phyloP scores from a whole-genome alignment of 2,113 vertebrate genomes.

The Raja brachyura region DNA sequence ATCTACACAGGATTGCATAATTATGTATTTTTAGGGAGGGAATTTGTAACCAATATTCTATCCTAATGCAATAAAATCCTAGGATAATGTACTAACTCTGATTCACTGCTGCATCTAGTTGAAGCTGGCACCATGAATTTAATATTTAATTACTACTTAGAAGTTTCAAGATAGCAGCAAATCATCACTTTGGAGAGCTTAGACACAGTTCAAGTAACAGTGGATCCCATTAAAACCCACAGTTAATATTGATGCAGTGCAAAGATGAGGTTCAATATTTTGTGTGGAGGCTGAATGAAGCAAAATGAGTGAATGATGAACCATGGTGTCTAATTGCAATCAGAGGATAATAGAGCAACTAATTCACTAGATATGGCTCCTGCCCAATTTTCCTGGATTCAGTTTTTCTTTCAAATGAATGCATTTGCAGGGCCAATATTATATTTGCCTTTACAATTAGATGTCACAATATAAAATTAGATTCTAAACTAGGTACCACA shows the following conservation, averaged over 20 bases:
- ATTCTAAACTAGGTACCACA: slow-evolving; percentile 22
- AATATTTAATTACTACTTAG: background rate
- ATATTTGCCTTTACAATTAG: slow-evolving; percentile 22
- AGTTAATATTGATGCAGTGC: slow-evolving; percentile 26
- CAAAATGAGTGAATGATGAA: slow-evolving; percentile 5
- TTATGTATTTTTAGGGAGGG: background rate
- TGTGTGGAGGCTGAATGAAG: background rate
- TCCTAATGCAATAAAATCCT: background rate
- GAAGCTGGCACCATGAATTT: background rate
- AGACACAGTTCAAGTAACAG: slow-evolving; percentile 28
- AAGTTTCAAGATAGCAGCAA: slow-evolving; percentile 23
- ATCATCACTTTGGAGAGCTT: slow-evolving; percentile 13
- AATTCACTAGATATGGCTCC: background rate
- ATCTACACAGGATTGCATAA: background rate
- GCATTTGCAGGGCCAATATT: background rate
- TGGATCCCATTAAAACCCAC: slow-evolving; percentile 24
- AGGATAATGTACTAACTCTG: background rate
- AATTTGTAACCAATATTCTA: background rate
- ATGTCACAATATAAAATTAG: slow-evolving; percentile 26
- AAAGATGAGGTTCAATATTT: slow-evolving; percentile 16
- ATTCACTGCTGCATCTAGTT: slow-evolving; percentile 29
- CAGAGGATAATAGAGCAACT: slow-evolving; percentile 8
- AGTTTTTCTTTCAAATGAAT: background rate
- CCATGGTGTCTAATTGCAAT: background rate
- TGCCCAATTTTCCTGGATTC: slow-evolving; percentile 14